Evolutionary conservation across 2,113 vertebrate species (phyloP).

Genomic region (Pleuronectes platessa): DNA sequence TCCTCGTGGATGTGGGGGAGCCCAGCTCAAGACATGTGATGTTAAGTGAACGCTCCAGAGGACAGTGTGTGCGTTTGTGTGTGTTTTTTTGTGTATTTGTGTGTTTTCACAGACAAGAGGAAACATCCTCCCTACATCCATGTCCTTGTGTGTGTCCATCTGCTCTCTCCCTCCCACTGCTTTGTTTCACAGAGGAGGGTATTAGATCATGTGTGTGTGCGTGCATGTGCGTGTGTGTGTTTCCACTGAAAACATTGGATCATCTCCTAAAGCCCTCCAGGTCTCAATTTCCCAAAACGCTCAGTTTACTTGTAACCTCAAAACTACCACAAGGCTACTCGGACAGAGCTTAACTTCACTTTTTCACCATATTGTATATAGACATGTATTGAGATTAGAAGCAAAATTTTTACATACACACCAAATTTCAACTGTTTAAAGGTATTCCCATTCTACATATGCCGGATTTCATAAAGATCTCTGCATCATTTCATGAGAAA

Average conservation of each 20-base stretch:
- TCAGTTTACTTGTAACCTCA: conserved; percentile 33
- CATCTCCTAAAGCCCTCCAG: conserved; percentile 19
- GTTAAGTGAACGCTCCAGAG: conserved; percentile 14
- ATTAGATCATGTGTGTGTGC: conserved; percentile 23
- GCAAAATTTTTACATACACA: no score
- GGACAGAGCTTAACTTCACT: no score
- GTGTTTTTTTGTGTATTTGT: conserved; percentile 14
- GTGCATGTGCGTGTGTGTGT: no score
- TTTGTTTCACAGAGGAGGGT: conserved; percentile 40
- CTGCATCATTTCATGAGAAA: no score
- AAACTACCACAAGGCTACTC: no score
- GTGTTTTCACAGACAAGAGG: conserved; percentile 1
- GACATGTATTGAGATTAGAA: no score
- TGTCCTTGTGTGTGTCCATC: background rate
- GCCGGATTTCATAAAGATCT: no score
- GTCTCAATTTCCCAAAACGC: background rate
- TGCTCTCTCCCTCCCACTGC: conserved; percentile 44
- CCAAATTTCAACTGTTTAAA: no score
- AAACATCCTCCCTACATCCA: background rate
- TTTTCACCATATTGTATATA: no score
- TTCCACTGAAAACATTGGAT: conserved; percentile 19
- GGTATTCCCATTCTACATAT: no score
- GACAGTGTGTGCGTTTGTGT: no score
- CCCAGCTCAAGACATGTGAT: conserved; percentile 8
- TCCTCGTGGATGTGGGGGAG: conserved; percentile 48